phyloP scores from a whole-genome alignment of 2,797 vertebrate species.

The Neopelma chrysocephalum region DNA sequence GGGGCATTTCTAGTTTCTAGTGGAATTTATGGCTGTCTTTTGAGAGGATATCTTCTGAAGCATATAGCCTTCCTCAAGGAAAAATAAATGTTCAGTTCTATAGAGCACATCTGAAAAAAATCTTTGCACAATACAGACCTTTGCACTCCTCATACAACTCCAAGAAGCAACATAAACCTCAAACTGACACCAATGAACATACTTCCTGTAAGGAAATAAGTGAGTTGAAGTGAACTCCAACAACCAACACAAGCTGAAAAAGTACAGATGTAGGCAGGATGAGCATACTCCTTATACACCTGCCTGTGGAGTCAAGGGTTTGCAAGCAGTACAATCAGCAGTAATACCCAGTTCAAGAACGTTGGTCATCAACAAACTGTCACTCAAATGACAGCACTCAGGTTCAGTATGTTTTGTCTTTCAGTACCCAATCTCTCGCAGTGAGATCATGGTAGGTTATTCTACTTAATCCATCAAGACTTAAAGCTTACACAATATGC shows the following conservation, averaged over 20 bases:
- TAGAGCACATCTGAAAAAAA: background rate
- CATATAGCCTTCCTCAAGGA: background rate
- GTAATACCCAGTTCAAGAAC: background rate
- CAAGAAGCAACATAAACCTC: background rate
- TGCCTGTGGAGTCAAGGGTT: background rate
- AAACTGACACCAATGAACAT: background rate
- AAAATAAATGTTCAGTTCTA: background rate
- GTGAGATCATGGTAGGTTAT: background rate
- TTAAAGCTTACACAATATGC: background rate
- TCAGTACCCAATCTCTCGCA: background rate
- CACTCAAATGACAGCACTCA: background rate
- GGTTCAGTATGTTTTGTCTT: background rate
- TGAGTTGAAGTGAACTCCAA: background rate
- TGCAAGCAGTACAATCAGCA: background rate
- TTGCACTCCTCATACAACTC: background rate
- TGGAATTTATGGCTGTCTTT: background rate
- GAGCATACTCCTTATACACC: fast-evolving
- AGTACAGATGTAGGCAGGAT: background rate
- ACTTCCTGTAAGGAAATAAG: background rate
- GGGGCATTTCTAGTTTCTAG: background rate
- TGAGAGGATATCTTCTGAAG: background rate
- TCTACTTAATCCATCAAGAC: background rate
- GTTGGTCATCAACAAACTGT: background rate
- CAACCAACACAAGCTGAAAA: background rate
- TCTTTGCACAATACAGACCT: background rate